phyloP scores from a whole-genome alignment of 2,797 vertebrate species.

The Poeciliopsis paucimaculata region DNA sequence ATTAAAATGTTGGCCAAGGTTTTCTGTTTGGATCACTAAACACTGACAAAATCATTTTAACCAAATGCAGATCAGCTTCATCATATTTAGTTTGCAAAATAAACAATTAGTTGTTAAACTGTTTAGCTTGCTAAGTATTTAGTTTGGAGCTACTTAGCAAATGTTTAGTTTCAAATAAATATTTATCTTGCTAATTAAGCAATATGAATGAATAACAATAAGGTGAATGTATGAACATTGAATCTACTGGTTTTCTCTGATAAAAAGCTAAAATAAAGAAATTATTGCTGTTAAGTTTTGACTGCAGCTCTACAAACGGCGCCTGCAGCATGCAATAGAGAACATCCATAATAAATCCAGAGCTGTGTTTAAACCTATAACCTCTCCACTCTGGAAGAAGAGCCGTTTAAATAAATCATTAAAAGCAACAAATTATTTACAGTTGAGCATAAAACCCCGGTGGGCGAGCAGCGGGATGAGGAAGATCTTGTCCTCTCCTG shows the following conservation, averaged over 20 bases:
- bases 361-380: background rate
- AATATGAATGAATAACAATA: too few relatives aligned
- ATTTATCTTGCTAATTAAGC: too few relatives aligned
- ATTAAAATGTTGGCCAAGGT: background rate
- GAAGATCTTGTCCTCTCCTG: conserved; percentile 78
- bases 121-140: background rate
- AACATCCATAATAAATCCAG: background rate
- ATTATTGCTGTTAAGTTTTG: background rate
- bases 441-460: background rate
- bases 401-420: background rate
- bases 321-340: background rate
- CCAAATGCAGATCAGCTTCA: background rate
- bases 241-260: too few relatives aligned
- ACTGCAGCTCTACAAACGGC: background rate
- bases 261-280: too few relatives aligned
- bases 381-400: background rate
- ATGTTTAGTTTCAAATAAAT: background rate
- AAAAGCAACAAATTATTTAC: background rate
- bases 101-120: too few relatives aligned
- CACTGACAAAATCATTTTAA: background rate
- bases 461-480: background rate
- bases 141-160: background rate
- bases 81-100: too few relatives aligned
- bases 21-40: background rate
- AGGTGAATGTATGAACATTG: too few relatives aligned